Evolutionary conservation across 2,888 invertebrate genomes (phyloP), one percentile per base, ranked within the genome.

Genomic region (Ctena decussata): DNA sequence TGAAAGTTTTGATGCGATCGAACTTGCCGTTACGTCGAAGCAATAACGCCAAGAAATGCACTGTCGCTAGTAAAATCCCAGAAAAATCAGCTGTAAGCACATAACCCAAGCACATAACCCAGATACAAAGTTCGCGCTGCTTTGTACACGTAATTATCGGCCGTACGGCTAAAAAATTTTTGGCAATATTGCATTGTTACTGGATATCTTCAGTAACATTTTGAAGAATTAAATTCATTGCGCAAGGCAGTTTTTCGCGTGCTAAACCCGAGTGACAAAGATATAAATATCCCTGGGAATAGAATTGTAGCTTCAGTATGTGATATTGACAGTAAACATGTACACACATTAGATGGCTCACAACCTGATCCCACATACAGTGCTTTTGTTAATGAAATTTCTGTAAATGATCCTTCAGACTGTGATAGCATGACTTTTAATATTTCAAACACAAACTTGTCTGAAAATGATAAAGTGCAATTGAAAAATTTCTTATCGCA

Each of bases 401-500:
- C 49, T n/a, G n/a, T 5, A 49, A 30, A 60, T 11, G 21, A 15
- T 53, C 21, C n/a, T 15, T n/a, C 53, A 8, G 21, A 53, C 8
- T 71, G 49, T 27, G 49, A 57, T 21, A 32, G 60, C 8, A 44
- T 73, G 0, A 39, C 35, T 0, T 79, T 79, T 73, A 70, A 79
- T 35, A 79, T 79, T 12, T 37, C 32, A 18, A 73, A 72, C 60
- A 35, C 21, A 27, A 79, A 79, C 30, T 30, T 79, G 35, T 30
- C 73, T 27, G 75, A 82, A 11, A 0, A 32, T 27, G 65, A 84
- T 32, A 82, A 82, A 57, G 49, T 49, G 39, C 46, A 24, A 46
- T 37, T 82, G 32, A 15, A 53, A n/a, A 57, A 35, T 3, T 75
- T 86, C 39, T 73, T 82, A n/a, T 27, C 70, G 8, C 30, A 82